These are phyloP conservation scores for Chrysochloris asiatica DNA, from an alignment of 2,113 vertebrate genomes.

Conservation along the genomic window DNA sequence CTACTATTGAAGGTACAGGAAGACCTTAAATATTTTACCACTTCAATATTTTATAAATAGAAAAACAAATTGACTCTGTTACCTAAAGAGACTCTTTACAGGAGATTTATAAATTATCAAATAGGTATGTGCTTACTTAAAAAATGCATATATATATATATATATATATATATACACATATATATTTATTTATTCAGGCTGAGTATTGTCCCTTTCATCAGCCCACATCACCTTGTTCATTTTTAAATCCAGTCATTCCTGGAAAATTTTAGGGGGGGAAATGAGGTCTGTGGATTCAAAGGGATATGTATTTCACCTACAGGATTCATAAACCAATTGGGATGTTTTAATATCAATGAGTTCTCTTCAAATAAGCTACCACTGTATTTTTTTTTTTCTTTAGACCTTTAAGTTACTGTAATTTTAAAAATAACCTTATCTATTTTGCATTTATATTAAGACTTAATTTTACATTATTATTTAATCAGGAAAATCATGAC, in stretches of 20 bases:
- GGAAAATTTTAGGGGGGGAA: neutral
- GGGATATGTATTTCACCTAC: slow-evolving; percentile 31
- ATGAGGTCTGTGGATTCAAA: neutral
- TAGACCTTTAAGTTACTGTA: slow-evolving; percentile 57
- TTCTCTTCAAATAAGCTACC: slow-evolving; percentile 56
- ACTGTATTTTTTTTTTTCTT: slow-evolving; percentile 40
- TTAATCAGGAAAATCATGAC: slow-evolving; percentile 59
- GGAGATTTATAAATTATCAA: slow-evolving; percentile 14
- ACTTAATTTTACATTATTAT: slow-evolving; percentile 67
- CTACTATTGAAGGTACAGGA: neutral
- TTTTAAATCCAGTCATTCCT: slow-evolving; percentile 44
- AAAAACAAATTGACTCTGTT: slow-evolving; percentile 19
- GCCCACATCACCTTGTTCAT: neutral
- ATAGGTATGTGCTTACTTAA: neutral
- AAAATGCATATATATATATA: too few species aligned
- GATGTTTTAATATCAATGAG: neutral
- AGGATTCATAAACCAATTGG: slow-evolving; percentile 24
- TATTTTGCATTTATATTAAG: slow-evolving; percentile 72
- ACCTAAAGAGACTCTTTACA: slow-evolving; percentile 14
- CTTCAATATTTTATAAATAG: slow-evolving; percentile 26
- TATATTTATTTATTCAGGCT: neutral
- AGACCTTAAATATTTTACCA: slow-evolving; percentile 19
- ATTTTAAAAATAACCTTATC: slow-evolving; percentile 64
- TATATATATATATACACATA: too few species aligned
- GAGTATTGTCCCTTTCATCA: neutral